Evolutionary conservation across 2,888 invertebrate genomes (phyloP).

Genomic region (Tiliacea aurago): DNA sequence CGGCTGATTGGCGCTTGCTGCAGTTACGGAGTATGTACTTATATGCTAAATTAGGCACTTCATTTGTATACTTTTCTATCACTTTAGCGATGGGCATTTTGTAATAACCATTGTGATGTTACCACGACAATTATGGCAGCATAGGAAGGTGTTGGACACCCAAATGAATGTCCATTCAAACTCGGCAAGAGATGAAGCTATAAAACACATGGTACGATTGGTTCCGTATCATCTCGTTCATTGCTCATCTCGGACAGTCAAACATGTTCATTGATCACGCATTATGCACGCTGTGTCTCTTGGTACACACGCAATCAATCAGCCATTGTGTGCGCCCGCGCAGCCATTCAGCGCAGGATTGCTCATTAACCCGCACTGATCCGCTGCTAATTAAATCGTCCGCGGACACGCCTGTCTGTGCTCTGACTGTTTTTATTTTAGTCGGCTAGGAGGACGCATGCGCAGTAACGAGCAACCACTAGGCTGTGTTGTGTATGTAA

Average conservation of each 20-base stretch:
- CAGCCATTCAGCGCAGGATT: conserved; percentile 56
- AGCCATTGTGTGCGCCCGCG: conserved; percentile 59
- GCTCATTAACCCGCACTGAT: conserved; percentile 64
- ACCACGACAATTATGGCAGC: too few species aligned
- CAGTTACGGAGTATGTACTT: not conserved
- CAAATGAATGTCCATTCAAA: not conserved
- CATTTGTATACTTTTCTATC: not conserved
- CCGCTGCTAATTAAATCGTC: conserved; percentile 63
- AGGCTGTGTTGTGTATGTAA: conserved; percentile 60
- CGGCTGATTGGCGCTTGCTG: not conserved
- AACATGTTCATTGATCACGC: conserved; percentile 43
- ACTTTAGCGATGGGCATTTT: too few species aligned
- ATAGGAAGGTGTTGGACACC: not conserved
- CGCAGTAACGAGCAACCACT: conserved; percentile 57
- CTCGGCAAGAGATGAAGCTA: conserved; percentile 14
- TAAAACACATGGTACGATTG: conserved; percentile 6
- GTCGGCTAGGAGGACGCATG: conserved; percentile 56
- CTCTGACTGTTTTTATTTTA: conserved; percentile 69
- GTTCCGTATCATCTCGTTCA: conserved; percentile 31
- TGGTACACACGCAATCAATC: conserved; percentile 60
- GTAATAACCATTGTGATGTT: not conserved
- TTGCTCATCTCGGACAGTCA: conserved; percentile 15
- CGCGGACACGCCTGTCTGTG: conserved; percentile 49
- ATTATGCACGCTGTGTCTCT: conserved; percentile 35
- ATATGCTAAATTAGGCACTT: not conserved